These are phyloP conservation scores for Pseudolaguvia tuberculata DNA, from an alignment of 2,113 vertebrate genomes.

Conservation along the genomic window DNA sequence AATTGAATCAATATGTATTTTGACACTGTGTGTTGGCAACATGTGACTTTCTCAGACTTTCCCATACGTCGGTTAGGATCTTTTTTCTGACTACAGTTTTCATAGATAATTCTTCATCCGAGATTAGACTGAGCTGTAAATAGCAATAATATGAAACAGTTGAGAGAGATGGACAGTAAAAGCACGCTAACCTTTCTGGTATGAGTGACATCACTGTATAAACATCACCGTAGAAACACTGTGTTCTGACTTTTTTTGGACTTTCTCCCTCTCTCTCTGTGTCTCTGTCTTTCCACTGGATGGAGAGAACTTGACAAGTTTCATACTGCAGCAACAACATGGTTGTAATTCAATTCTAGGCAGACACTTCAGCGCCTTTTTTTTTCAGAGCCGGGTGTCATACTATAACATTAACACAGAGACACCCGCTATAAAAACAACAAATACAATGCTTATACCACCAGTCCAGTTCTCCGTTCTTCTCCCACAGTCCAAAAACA, in stretches of 20 bases:
- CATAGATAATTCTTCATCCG: neutral
- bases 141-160: slow-evolving; percentile 1
- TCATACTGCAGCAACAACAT: slow-evolving; percentile 26
- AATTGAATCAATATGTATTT: slow-evolving; percentile 4
- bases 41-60: neutral
- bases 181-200: slow-evolving; percentile 39
- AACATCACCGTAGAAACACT: slow-evolving; percentile 37
- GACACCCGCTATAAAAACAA: no score
- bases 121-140: slow-evolving; percentile 11
- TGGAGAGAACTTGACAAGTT: slow-evolving; percentile 33
- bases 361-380: slow-evolving; percentile 3
- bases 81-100: neutral
- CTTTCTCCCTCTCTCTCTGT: neutral
- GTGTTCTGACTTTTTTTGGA: slow-evolving; percentile 19
- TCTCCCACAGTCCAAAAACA: no score
- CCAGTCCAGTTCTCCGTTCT: no score
- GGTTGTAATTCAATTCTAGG: slow-evolving; percentile 11
- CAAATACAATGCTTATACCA: no score
- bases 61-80: no score
- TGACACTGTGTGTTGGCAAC: neutral
- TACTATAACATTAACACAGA: no score
- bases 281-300: slow-evolving; percentile 11
- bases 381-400: neutral
- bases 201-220: slow-evolving; percentile 52
- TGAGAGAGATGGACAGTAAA: slow-evolving; percentile 29